Percentiles rank a stretch among this genome's conserved stretches.
These are phyloP conservation scores for Pandemis cinnamomeana DNA, from an alignment of 2,888 invertebrate species.

Conservation along the genomic window DNA sequence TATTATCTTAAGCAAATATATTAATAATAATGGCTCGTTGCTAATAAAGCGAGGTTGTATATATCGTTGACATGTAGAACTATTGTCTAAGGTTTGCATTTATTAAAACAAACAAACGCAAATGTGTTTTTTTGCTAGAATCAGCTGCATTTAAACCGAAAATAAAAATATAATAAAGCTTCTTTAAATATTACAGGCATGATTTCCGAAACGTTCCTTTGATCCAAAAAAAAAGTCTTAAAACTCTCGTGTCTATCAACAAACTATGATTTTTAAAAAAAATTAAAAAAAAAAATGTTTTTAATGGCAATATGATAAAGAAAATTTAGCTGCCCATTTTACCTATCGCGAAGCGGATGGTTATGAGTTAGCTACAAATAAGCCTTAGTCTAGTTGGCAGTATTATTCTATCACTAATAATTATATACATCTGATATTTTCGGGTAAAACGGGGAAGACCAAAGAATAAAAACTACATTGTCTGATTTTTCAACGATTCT, in stretches of 20 bases:
- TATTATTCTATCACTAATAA: conserved; percentile 32
- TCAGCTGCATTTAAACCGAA: neutral
- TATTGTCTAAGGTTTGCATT: too few relatives aligned
- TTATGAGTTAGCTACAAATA: conserved; percentile 20
- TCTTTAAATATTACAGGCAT: neutral
- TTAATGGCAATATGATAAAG: neutral
- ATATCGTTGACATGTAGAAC: too few relatives aligned
- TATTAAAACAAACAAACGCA: neutral
- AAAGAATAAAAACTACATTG: neutral
- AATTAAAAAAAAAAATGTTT: neutral
- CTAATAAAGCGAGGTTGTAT: neutral
- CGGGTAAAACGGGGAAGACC: conserved; percentile 22
- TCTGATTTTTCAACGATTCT: neutral
- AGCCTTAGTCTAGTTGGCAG: conserved; percentile 40
- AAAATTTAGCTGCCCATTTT: neutral
- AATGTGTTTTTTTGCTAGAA: neutral
- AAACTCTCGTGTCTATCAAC: neutral
- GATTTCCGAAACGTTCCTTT: too few relatives aligned
- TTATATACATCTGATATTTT: conserved; percentile 37
- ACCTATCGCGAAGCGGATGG: conserved; percentile 27
- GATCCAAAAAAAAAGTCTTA: too few relatives aligned
- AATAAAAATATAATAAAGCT: neutral
- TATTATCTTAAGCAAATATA: too few relatives aligned
- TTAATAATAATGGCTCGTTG: neutral
- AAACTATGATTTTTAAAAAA: neutral